phyloP scores from a whole-genome alignment of 2,113 vertebrate genomes.

The Cebidichthys violaceus region DNA sequence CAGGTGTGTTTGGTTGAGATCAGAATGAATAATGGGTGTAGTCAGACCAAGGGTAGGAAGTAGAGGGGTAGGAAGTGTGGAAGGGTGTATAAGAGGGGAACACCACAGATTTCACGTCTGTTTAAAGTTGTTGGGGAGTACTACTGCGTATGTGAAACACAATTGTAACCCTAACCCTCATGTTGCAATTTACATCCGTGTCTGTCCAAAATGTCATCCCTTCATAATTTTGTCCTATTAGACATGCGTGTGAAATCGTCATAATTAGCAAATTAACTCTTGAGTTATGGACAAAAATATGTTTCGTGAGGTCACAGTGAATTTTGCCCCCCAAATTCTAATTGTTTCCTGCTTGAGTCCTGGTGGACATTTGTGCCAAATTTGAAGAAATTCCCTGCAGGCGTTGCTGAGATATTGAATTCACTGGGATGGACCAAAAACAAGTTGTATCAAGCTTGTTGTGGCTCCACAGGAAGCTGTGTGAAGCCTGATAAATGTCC shows the following conservation, averaged over 20 bases:
- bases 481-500: not conserved
- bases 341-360: no score
- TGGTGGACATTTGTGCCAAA: no score
- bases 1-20: not conserved
- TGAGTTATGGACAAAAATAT: not conserved
- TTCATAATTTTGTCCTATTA: no score
- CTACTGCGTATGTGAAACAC: not conserved
- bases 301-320: no score
- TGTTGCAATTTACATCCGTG: no score
- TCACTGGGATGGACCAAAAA: not conserved
- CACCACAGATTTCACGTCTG: not conserved
- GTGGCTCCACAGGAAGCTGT: not conserved
- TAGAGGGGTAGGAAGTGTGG: not conserved
- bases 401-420: not conserved
- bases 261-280: not conserved
- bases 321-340: no score
- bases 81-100: not conserved
- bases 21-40: not conserved
- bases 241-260: no score
- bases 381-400: no score
- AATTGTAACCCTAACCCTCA: no score
- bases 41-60: not conserved
- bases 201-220: no score
- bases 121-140: not conserved
- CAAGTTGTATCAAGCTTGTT: not conserved